phyloP scores from a whole-genome alignment of 2,888 invertebrate species.

The Epistrophe grossulariae region DNA sequence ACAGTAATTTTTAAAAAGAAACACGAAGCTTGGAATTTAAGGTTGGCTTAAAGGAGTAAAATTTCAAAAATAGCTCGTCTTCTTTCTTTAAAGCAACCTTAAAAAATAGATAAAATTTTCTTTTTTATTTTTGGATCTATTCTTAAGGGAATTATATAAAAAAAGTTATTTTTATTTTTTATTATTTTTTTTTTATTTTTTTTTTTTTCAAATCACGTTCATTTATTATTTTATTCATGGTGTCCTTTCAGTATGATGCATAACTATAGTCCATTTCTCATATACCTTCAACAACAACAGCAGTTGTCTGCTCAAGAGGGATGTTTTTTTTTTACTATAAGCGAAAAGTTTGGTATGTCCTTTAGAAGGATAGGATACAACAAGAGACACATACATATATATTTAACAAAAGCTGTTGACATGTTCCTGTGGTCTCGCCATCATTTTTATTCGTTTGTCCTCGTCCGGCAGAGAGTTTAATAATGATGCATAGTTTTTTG shows the following conservation, averaged over 20 bases:
- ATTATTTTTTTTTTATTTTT: neutral
- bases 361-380: conserved; percentile 12
- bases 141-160: neutral
- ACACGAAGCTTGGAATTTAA: too few species aligned
- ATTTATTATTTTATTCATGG: conserved; percentile 12
- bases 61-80: too few species aligned
- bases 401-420: conserved; percentile 28
- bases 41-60: too few species aligned
- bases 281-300: neutral
- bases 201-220: neutral
- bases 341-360: conserved; percentile 22
- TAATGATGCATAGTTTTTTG: conserved; percentile 2
- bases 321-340: neutral
- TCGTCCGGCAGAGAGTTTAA: conserved; percentile 22
- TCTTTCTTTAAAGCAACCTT: too few species aligned
- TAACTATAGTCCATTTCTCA: neutral
- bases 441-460: conserved; percentile 4
- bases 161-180: neutral
- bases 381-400: neutral
- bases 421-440: conserved; percentile 26
- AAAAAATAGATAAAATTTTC: too few species aligned
- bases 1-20: too few species aligned
- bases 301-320: neutral
- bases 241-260: conserved; percentile 19
- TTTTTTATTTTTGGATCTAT: neutral